Evolutionary conservation across 2,113 vertebrate species (phyloP).

Genomic region (Pterophyllum scalare): DNA sequence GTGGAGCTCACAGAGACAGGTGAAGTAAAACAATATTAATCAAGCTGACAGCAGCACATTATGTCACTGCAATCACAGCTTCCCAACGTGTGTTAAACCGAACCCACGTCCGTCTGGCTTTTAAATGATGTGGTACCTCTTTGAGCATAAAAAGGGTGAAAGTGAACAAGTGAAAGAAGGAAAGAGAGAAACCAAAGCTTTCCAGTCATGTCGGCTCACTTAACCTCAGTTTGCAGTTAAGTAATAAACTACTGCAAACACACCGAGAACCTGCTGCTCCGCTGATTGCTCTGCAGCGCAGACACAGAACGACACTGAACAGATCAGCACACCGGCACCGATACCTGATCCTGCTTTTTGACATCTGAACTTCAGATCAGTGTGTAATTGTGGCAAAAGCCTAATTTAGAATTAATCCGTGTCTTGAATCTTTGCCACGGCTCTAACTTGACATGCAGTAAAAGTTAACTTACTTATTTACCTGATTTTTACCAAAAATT

Average conservation of each 20-base stretch:
- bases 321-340: not conserved
- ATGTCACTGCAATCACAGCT: not conserved
- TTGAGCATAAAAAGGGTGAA: too few species aligned
- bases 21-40: not conserved
- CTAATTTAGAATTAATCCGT: not conserved
- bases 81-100: not conserved
- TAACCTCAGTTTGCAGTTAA: not conserved
- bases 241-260: not conserved
- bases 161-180: not conserved
- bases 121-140: not conserved
- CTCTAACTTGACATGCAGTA: not conserved
- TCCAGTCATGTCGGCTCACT: not conserved
- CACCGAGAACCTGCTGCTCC: not conserved
- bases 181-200: not conserved
- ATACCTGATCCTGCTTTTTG: not conserved
- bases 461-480: not conserved
- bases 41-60: not conserved
- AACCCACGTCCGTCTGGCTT: not conserved
- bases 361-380: accelerated
- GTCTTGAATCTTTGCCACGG: not conserved
- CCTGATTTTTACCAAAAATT: not conserved
- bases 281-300: not conserved
- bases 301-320: accelerated
- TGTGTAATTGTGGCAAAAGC: not conserved
- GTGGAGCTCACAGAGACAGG: too few species aligned